phyloP scores from a whole-genome alignment of 1,140 invertebrate genomes.

The Drosophila orosa region DNA sequence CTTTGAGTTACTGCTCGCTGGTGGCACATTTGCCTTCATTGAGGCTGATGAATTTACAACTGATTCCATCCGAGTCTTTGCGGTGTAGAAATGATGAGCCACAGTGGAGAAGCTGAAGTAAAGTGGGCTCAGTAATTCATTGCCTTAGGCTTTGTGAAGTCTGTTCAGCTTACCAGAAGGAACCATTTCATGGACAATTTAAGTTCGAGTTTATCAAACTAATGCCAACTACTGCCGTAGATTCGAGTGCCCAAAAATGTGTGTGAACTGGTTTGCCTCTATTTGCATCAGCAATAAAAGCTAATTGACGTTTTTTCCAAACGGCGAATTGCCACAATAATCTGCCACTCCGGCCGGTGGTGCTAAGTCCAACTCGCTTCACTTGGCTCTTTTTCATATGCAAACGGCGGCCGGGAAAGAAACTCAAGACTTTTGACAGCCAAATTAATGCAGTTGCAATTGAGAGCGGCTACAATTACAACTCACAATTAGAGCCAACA shows the following conservation, averaged over 20 bases:
- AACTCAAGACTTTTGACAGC: conserved; percentile 64
- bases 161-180: not conserved
- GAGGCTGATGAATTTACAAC: conserved; percentile 9
- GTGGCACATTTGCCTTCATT: not conserved
- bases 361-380: conserved; percentile 36
- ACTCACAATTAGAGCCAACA: conserved; percentile 21
- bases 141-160: conserved; percentile 2
- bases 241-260: conserved; percentile 1
- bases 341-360: conserved; percentile 10
- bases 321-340: conserved; percentile 28
- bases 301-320: conserved; percentile 30
- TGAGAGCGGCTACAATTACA: conserved; percentile 68
- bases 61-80: not conserved
- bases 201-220: conserved; percentile 1
- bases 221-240: not conserved
- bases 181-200: conserved; percentile 20
- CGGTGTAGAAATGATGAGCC: conserved; percentile 19
- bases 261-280: not conserved
- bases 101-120: not conserved
- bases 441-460: conserved; percentile 63
- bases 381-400: conserved; percentile 7
- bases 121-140: conserved; percentile 27
- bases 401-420: conserved; percentile 30
- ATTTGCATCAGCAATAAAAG: conserved; percentile 29
- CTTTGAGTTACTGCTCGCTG: not conserved